Percentiles rank a stretch among this genome's conserved stretches.
Conservation (phyloP, 2,888 invertebrate genomes). For the Pardosa pseudoannulata region DNA sequence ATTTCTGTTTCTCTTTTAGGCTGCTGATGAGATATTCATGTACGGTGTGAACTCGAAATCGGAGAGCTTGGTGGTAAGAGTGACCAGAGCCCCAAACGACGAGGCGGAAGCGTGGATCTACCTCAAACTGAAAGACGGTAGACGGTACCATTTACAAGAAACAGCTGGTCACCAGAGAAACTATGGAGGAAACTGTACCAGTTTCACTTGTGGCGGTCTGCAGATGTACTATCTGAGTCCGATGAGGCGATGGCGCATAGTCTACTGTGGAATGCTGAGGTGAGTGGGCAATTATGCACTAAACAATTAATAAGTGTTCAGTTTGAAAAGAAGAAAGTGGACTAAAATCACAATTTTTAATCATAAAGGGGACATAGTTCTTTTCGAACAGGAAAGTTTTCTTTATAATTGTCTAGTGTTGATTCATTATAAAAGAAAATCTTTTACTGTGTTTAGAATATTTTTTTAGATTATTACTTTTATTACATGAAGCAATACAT, state of each 20-base stretch:
- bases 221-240: slow-evolving; percentile 39
- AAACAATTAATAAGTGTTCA: too few relatives aligned
- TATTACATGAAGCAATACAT: too few relatives aligned
- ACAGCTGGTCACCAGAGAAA: slow-evolving; percentile 9
- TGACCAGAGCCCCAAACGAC: slow-evolving; percentile 21
- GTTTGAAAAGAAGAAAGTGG: too few relatives aligned
- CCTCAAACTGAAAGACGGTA: slow-evolving; percentile 39
- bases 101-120: slow-evolving; percentile 51
- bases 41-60: slow-evolving; percentile 51
- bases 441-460: too few relatives aligned
- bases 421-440: too few relatives aligned
- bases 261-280: slow-evolving; percentile 59
- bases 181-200: not conserved
- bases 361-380: too few relatives aligned
- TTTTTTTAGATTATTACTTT: too few relatives aligned
- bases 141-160: slow-evolving; percentile 14
- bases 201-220: slow-evolving; percentile 41
- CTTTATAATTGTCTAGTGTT: too few relatives aligned
- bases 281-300: too few relatives aligned
- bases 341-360: too few relatives aligned
- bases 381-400: too few relatives aligned
- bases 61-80: slow-evolving; percentile 26
- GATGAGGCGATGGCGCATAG: slow-evolving; percentile 64
- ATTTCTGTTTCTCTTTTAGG: too few relatives aligned
- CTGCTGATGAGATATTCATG: slow-evolving; percentile 42